Base-by-base conservation (phyloP, 2,797 vertebrate genomes). In the Coracias cyanogaster region DNA sequence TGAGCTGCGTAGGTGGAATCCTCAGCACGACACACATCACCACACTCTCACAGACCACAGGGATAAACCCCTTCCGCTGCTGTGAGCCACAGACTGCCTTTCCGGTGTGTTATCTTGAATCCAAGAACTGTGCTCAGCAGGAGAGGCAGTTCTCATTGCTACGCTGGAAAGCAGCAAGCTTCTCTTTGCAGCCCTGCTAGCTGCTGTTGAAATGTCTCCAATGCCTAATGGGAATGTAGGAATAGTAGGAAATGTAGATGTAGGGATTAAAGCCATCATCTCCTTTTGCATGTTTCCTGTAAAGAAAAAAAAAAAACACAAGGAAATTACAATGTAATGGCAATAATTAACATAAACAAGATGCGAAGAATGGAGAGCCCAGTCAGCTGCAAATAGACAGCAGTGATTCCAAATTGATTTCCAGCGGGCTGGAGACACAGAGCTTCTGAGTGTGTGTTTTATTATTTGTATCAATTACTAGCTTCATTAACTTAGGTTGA, bases 351-450 rank as follows among this genome's bases (percentile, higher is more conserved):
- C 37, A 73, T 52, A 49, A 93, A 85, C 9, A 85, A 83, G 60
- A 67, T 67, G 31, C 45, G 71, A 82, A 81, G 21, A 66, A 26
- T 12, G 13, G 64, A 90, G 46, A 89, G 46, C 39, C 11, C 65
- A 54, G 61, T 60, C 82, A 78, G 37, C 16, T 89, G 37, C 46
- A 89, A 77, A 76, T 3, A 82, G 72, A 54, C 28, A 90, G 24
- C 39, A 66, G 12, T 48, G 72, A 73, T 93, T 21, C 39, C 39
- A 86, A 52, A 85, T 45, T 93, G 66, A 69, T 91, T 94, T 91
- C 77, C 70, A 86, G 1, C 2, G 3, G 37, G 24, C 43, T 55
- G 28, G 39, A 90, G 72, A 69, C 33, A 33, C 14, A 79, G 65
- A 81, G 70, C 8, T 85, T 41, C 51, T 69, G 66, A 55, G 54